phyloP scores from a whole-genome alignment of 2,113 vertebrate genomes.

The Opisthocomus hoazin region DNA sequence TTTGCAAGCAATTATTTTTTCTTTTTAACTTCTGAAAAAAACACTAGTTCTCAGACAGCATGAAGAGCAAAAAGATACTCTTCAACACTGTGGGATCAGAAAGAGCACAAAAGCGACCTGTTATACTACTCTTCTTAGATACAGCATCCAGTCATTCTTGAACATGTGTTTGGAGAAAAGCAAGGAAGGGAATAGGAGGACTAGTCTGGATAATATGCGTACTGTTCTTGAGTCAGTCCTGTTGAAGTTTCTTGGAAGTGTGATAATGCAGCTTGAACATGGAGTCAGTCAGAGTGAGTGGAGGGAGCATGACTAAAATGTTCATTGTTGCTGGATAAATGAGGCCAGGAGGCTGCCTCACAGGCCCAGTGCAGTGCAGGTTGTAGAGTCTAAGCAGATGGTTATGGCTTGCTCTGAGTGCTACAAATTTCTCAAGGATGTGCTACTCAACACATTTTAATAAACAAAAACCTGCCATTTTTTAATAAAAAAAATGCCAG shows the following conservation, averaged over 20 bases:
- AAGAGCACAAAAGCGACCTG: background rate
- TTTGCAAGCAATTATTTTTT: background rate
- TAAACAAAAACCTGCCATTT: background rate
- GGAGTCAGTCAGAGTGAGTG: background rate
- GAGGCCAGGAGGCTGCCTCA: background rate
- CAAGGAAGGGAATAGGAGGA: background rate
- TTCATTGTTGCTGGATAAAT: background rate
- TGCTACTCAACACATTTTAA: background rate
- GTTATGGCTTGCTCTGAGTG: background rate
- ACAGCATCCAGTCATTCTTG: background rate
- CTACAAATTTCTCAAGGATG: background rate
- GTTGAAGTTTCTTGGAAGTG: background rate
- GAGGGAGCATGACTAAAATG: background rate
- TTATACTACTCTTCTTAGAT: background rate
- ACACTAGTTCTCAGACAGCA: background rate
- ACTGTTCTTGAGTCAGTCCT: background rate
- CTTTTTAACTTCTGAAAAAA: background rate
- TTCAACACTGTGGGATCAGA: background rate
- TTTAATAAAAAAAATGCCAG: background rate
- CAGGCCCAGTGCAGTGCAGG: background rate
- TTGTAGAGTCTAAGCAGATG: background rate
- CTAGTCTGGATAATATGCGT: background rate
- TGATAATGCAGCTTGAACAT: background rate
- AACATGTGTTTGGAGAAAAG: background rate
- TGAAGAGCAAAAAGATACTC: background rate